Percentiles rank a stretch among this genome's conserved stretches.
Evolutionary conservation across 2,888 invertebrate species (phyloP).

Genomic region (Agrotis exclamationis): DNA sequence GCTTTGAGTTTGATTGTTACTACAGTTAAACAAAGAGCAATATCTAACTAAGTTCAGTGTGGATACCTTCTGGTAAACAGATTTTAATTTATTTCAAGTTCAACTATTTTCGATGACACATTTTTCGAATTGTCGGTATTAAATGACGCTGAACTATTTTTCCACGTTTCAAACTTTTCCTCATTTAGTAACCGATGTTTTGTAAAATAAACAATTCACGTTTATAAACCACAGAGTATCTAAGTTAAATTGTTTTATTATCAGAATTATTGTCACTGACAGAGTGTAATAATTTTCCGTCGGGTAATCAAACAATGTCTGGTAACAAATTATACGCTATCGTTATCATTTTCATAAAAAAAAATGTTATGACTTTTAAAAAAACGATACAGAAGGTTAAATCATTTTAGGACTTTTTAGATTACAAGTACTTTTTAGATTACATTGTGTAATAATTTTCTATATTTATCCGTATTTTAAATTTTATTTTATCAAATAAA

Average conservation of each 20-base stretch:
- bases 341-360: too few species aligned
- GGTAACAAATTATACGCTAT: too few species aligned
- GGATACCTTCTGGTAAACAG: background rate
- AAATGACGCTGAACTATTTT: background rate
- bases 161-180: background rate
- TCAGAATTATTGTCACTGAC: too few species aligned
- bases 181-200: background rate
- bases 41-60: too few species aligned
- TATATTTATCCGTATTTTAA: too few species aligned
- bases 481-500: too few species aligned
- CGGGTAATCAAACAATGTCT: too few species aligned
- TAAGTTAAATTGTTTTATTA: background rate
- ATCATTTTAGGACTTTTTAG: too few species aligned
- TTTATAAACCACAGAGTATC: background rate
- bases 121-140: background rate
- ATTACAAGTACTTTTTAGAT: background rate
- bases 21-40: background rate
- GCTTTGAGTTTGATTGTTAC: background rate
- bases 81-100: background rate
- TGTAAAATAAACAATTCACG: background rate
- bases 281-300: too few species aligned
- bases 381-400: too few species aligned
- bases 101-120: background rate
- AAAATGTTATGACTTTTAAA: too few species aligned
- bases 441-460: too few species aligned